Percentiles rank a stretch among this genome's conserved stretches.
Evolutionary conservation across 2,888 invertebrate species (phyloP).

Genomic region (Athalia rosae): DNA sequence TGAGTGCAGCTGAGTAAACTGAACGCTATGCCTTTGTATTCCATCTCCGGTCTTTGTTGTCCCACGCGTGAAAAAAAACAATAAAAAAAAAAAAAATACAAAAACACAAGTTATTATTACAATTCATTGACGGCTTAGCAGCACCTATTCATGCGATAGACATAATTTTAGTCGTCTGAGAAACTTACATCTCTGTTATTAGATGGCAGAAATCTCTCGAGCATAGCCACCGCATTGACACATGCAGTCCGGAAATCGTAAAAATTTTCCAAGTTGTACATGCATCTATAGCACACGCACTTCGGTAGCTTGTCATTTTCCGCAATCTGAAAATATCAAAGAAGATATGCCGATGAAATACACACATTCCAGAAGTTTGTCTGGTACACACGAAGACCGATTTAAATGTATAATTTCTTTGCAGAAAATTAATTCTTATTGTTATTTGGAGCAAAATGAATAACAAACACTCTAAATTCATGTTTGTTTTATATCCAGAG

Average conservation of each 20-base stretch:
- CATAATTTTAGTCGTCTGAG: not conserved
- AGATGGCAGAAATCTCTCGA: constrained; percentile 67
- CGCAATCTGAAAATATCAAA: constrained; percentile 67
- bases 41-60: constrained; percentile 49
- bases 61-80: constrained; percentile 30
- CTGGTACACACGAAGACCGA: not conserved
- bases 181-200: constrained; percentile 62
- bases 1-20: constrained; percentile 60
- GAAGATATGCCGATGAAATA: too few relatives aligned
- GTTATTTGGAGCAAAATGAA: too few relatives aligned
- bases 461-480: too few relatives aligned
- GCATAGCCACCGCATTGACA: constrained; percentile 70
- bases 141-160: not conserved
- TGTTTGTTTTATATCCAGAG: not conserved
- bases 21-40: constrained; percentile 51
- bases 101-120: not conserved
- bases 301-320: constrained; percentile 73
- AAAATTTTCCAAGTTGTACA: constrained; percentile 75
- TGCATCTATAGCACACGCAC: constrained; percentile 74
- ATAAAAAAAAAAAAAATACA: constrained; percentile 21
- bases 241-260: constrained; percentile 74
- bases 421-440: not conserved
- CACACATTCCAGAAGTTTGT: not conserved
- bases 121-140: not conserved
- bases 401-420: not conserved